Percentiles rank a stretch among this genome's conserved stretches.
These are phyloP conservation scores for Oncorhynchus tshawytscha DNA, from an alignment of 2,113 vertebrate species.

Conservation along the genomic window DNA sequence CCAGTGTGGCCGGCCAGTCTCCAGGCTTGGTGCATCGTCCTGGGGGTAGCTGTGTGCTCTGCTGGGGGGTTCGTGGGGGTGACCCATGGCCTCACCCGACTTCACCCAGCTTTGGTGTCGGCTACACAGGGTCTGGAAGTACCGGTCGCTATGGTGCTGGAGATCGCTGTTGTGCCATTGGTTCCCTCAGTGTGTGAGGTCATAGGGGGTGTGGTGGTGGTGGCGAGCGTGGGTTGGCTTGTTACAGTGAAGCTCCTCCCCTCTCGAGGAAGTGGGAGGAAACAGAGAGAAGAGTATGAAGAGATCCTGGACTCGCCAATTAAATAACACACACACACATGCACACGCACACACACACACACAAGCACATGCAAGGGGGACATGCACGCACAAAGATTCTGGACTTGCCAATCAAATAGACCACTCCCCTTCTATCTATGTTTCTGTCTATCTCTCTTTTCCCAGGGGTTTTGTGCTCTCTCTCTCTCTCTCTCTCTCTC, in stretches of 20 bases:
- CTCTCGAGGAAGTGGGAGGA: slow-evolving; percentile 74
- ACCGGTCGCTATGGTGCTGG: slow-evolving; percentile 84
- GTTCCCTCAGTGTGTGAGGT: slow-evolving; percentile 82
- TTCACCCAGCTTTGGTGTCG: slow-evolving; percentile 91
- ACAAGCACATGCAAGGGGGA: too few species aligned
- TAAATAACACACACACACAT: slow-evolving; percentile 56
- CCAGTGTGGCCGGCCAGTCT: slow-evolving; percentile 77
- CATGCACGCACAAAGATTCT: slow-evolving; percentile 76
- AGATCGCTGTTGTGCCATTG: slow-evolving; percentile 79
- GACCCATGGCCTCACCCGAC: slow-evolving; percentile 86
- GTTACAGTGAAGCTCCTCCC: slow-evolving; percentile 66
- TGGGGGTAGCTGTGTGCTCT: slow-evolving; percentile 85
- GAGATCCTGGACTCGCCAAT: slow-evolving; percentile 93
- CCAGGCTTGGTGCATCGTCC: slow-evolving; percentile 78
- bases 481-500: background rate
- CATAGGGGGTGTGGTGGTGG: slow-evolving; percentile 82
- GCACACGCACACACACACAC: too few species aligned
- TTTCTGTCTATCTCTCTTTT: background rate
- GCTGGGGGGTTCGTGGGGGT: slow-evolving; percentile 88
- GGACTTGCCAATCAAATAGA: slow-evolving; percentile 85
- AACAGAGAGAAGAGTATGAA: slow-evolving; percentile 83
- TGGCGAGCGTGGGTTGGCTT: slow-evolving; percentile 77
- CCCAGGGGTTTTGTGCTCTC: too few species aligned
- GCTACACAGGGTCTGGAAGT: slow-evolving; percentile 90
- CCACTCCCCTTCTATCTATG: background rate